phyloP scores from a whole-genome alignment of 2,797 vertebrate species.

The Chrosomus eos region DNA sequence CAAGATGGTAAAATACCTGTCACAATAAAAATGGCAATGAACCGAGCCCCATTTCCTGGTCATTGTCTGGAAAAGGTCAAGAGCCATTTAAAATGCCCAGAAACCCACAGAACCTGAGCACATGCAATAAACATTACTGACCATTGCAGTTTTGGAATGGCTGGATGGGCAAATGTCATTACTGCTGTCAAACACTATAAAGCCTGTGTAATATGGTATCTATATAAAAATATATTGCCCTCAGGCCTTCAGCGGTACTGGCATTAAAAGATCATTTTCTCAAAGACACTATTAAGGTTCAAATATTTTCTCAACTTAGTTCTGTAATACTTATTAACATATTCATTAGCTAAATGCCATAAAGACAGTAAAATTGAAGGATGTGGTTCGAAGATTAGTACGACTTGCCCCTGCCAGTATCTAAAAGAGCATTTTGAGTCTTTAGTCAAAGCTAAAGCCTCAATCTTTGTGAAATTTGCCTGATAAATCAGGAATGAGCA shows the following conservation, averaged over 20 bases:
- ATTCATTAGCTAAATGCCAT: slow-evolving; percentile 27
- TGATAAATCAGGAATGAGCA: not conserved
- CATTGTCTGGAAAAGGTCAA: slow-evolving; percentile 72
- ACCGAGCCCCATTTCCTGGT: slow-evolving; percentile 65
- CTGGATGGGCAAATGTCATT: slow-evolving; percentile 72
- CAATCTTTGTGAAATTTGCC: not conserved
- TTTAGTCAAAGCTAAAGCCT: slow-evolving; percentile 11
- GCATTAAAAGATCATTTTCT: slow-evolving; percentile 52
- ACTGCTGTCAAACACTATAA: slow-evolving; percentile 65
- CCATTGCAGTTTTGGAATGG: slow-evolving; percentile 60
- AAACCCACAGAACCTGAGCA: slow-evolving; percentile 60
- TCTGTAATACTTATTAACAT: slow-evolving; percentile 37
- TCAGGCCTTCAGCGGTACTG: slow-evolving; percentile 39
- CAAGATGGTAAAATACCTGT: slow-evolving; percentile 62
- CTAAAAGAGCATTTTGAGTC: not conserved
- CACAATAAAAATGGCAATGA: slow-evolving; percentile 68
- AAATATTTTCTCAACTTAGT: slow-evolving; percentile 39
- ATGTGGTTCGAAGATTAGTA: slow-evolving; percentile 22
- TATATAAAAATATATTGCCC: slow-evolving; percentile 57
- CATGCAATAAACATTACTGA: slow-evolving; percentile 70
- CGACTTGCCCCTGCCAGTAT: not conserved
- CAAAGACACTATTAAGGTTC: slow-evolving; percentile 50
- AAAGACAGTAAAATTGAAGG: slow-evolving; percentile 36
- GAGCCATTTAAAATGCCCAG: slow-evolving; percentile 65
- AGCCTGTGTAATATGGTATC: slow-evolving; percentile 56